These are phyloP conservation scores for Triplophysa bombifrons DNA, from an alignment of 2,797 vertebrate genomes.

Conservation along the genomic window DNA sequence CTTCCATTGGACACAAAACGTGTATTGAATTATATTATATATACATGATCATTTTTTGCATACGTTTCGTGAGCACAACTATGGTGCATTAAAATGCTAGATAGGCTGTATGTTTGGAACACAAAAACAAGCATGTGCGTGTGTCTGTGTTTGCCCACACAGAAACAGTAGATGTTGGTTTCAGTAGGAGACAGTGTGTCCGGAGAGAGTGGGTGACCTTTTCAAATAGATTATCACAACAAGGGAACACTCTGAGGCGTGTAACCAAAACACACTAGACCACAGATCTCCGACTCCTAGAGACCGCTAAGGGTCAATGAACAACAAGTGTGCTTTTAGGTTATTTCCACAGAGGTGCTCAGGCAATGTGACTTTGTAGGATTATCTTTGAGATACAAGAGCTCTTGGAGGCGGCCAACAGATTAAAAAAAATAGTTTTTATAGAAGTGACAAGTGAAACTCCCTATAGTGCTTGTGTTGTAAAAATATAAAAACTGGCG, in stretches of 20 bases:
- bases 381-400: conserved; percentile 20
- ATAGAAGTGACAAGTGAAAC: conserved; percentile 32
- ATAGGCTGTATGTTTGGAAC: neutral
- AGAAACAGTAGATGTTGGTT: neutral
- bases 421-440: conserved; percentile 47
- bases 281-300: conserved; percentile 6
- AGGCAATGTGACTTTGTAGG: conserved; percentile 5
- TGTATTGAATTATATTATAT: too few species aligned
- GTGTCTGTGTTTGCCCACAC: conserved; percentile 3
- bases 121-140: too few species aligned
- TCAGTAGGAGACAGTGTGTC: conserved; percentile 1
- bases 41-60: neutral
- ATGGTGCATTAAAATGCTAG: neutral
- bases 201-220: conserved; percentile 17
- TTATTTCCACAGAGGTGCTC: conserved; percentile 25
- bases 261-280: neutral
- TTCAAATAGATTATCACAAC: conserved; percentile 19
- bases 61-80: neutral
- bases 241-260: neutral
- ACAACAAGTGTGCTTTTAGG: conserved; percentile 25
- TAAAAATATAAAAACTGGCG: conserved; percentile 21
- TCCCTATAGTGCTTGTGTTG: conserved; percentile 9
- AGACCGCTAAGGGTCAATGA: neutral
- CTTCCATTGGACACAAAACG: too few species aligned
- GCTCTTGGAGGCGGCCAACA: conserved; percentile 13